Base-by-base conservation (phyloP, 2,797 vertebrate genomes). In the Diceros bicornis region DNA sequence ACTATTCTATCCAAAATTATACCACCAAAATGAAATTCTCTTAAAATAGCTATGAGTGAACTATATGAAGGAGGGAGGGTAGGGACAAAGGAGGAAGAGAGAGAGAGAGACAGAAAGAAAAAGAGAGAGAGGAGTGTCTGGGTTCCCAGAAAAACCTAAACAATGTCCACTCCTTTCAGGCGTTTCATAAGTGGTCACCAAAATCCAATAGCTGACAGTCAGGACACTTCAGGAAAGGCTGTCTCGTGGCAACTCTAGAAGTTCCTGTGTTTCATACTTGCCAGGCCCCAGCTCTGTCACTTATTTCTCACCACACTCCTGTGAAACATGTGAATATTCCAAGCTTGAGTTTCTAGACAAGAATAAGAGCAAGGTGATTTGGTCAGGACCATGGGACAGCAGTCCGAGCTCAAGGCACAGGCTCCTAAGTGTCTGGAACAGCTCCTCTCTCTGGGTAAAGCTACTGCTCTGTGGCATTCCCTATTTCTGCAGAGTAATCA, bases 11-110 rank as follows among this genome's bases (percentile, higher is more conserved):
- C 50, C 77, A 83, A 88, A 96, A 68, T 23, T 37, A 79, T 84
- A 12, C 41, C 57, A 68, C 62, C n/a, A 72, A 57, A 88, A 66
- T 86, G 41, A 92, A 97, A 90, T 77, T 77, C 10, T 79, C 41
- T 85, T 89, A 75, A 87, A 59, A 78, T 77, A 92, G 10, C n/a
- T 91, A 11, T 25, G 57, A 25, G 32, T 69, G n/a, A 71, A 94
- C 84, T 68, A 68, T 4, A 68, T 25, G n/a, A 89, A 25, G 25
- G 11, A 29, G 37, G 37, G 7, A 5, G 6, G 32, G 7, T 52
- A 7, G 89, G 29, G 41, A 32, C 12, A 64, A 59, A 52, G 47
- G 25, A 25, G 7, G 3, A 12, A 34, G 13, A 12, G 10, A 9
- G 7, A 20, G 8, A 7, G 5, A 68, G 17, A 17, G 37, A 37